These are phyloP conservation scores for Tipula vernalis DNA, from an alignment of 2,888 invertebrate genomes.

Conservation along the genomic window DNA sequence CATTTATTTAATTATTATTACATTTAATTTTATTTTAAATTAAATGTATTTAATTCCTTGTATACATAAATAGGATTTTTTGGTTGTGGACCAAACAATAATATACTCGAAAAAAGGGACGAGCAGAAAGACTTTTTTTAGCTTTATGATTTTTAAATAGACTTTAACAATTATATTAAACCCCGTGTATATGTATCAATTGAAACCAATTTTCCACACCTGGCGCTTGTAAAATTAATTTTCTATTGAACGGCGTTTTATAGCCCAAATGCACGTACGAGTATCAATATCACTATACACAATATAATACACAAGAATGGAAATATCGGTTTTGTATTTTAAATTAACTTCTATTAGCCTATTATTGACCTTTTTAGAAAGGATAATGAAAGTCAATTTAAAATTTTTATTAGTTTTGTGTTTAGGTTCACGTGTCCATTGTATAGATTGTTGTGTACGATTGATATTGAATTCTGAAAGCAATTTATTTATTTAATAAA, in stretches of 20 bases:
- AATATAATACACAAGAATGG: background rate
- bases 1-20: background rate
- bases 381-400: background rate
- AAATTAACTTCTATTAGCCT: background rate
- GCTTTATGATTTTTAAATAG: background rate
- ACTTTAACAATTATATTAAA: background rate
- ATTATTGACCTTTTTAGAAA: background rate
- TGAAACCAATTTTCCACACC: background rate
- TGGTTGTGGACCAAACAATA: background rate
- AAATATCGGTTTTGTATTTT: background rate
- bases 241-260: background rate
- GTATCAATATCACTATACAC: background rate
- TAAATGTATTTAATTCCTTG: background rate
- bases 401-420: background rate
- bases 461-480: background rate
- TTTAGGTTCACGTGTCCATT: background rate
- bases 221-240: background rate
- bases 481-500: background rate
- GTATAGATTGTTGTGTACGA: background rate
- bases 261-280: background rate
- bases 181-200: background rate
- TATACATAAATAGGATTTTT: background rate
- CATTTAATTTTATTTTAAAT: background rate
- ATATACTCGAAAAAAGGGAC: background rate
- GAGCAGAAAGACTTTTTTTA: background rate